Evolutionary conservation across 2,888 invertebrate species (phyloP).

Genomic region (Pachycephus smyrnensis): DNA sequence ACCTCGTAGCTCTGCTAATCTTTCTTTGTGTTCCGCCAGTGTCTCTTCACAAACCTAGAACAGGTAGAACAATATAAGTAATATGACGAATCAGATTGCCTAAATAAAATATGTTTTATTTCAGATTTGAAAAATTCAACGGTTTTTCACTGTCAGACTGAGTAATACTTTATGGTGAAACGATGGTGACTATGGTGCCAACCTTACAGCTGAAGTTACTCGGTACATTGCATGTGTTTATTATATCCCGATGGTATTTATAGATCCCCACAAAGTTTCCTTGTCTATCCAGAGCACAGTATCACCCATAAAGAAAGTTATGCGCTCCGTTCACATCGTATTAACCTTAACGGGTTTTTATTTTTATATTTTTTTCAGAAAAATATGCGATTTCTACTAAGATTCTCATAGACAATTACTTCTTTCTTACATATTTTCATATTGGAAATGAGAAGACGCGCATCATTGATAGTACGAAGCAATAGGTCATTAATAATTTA

Average conservation of each 20-base stretch:
- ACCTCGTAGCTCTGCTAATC: conserved; percentile 77
- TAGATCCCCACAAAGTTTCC: conserved; percentile 41
- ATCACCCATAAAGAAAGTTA: background rate
- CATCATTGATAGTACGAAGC: background rate
- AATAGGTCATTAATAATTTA: background rate
- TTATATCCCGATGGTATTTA: conserved; percentile 44
- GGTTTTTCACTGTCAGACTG: background rate
- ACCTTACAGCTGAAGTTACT: background rate
- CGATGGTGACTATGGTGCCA: background rate
- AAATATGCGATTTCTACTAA: background rate
- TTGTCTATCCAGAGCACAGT: background rate
- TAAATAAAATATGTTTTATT: background rate
- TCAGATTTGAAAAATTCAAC: background rate
- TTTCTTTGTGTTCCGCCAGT: conserved; percentile 78
- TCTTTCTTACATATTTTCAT: background rate
- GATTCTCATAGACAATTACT: background rate
- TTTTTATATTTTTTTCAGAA: background rate
- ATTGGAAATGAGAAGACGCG: background rate
- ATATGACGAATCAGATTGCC: background rate
- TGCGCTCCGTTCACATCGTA: background rate
- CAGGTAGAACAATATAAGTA: background rate
- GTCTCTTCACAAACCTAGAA: conserved; percentile 81
- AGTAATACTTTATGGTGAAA: background rate
- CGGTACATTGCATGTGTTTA: conserved; percentile 31
- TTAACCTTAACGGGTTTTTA: background rate